These are phyloP conservation scores for Vidua macroura DNA, from an alignment of 2,113 vertebrate genomes.

Conservation along the genomic window DNA sequence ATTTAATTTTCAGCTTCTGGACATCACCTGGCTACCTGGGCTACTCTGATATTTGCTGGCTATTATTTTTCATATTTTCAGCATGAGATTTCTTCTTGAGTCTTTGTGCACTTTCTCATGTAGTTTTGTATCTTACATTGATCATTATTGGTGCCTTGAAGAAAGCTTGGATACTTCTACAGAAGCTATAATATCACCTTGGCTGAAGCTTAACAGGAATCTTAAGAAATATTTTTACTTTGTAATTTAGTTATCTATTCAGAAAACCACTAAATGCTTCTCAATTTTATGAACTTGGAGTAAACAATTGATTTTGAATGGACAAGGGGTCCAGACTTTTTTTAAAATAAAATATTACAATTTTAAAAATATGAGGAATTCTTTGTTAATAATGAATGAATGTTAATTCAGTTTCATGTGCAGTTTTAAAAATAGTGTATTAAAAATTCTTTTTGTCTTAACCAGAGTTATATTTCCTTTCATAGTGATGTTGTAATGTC, in stretches of 20 bases:
- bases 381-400: background rate
- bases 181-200: background rate
- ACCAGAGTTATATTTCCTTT: background rate
- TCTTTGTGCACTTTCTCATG: background rate
- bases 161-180: background rate
- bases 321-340: background rate
- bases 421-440: background rate
- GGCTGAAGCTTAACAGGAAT: background rate
- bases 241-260: background rate
- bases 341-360: background rate
- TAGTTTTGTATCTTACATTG: background rate
- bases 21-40: background rate
- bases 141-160: background rate
- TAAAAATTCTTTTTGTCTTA: background rate
- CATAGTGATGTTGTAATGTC: background rate
- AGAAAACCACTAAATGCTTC: background rate
- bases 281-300: background rate
- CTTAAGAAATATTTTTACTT: background rate
- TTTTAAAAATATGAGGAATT: background rate
- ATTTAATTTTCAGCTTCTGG: background rate
- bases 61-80: background rate
- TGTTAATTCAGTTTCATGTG: background rate
- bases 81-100: background rate
- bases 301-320: background rate
- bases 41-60: background rate